A percentile compares a stretch with the other conserved stretches of the same genome.
These are phyloP conservation scores for Acleris emargana DNA, from an alignment of 2,888 invertebrate species.

Conservation along the genomic window DNA sequence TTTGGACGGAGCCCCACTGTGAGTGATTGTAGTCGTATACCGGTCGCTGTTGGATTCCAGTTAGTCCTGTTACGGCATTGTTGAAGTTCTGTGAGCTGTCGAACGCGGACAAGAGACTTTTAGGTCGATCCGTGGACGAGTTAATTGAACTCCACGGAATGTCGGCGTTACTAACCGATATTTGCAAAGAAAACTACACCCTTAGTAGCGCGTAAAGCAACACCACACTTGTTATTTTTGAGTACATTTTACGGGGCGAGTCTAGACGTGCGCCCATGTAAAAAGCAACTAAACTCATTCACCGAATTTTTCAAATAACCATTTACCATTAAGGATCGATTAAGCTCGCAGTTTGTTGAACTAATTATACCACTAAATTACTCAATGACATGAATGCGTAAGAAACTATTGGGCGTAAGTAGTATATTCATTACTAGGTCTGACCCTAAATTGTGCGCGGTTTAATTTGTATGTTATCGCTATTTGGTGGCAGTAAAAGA, in stretches of 20 bases:
- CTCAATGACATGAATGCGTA: no score
- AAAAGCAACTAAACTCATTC: conserved; percentile 5
- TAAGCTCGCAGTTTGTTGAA: no score
- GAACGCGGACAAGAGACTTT: conserved; percentile 7
- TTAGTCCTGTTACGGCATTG: conserved; percentile 25
- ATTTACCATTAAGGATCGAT: no score
- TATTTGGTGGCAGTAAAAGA: no score
- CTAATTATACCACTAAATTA: no score
- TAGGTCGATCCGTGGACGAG: conserved; percentile 1
- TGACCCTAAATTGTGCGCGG: no score
- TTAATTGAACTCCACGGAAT: conserved; percentile 5
- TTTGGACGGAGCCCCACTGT: not conserved
- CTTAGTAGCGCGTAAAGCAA: not conserved
- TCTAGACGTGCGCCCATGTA: not conserved
- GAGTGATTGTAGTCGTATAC: conserved; percentile 1
- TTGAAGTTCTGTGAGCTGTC: conserved; percentile 8
- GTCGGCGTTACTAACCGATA: not conserved
- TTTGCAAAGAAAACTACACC: not conserved
- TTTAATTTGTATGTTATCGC: no score
- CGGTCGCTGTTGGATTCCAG: conserved; percentile 9
- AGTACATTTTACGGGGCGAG: conserved; percentile 6
- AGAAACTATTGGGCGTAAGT: no score
- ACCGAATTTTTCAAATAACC: no score
- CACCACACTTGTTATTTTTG: conserved; percentile 8
- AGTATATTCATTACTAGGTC: no score